phyloP scores from a whole-genome alignment of 2,888 invertebrate species.

The Torymus aiolomorphi region DNA sequence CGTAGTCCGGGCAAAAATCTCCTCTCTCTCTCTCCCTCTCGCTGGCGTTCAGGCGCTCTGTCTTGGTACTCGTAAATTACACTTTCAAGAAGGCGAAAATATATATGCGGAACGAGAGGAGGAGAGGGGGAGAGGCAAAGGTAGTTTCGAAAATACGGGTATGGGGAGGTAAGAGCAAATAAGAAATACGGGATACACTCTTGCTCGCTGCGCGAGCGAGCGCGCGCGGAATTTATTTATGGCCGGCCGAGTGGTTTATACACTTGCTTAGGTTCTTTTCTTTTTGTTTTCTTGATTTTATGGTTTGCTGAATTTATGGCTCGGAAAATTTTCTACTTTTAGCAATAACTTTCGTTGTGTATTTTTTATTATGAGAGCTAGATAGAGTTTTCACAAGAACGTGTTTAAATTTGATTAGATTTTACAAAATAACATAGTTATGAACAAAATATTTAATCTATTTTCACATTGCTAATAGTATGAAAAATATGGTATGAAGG shows the following conservation, averaged over 20 bases:
- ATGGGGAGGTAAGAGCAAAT: constrained; percentile 54
- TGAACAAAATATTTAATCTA: too few species aligned
- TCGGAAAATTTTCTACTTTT: too few species aligned
- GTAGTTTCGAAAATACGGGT: constrained; percentile 51
- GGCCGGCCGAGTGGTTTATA: constrained; percentile 19
- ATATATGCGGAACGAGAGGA: constrained; percentile 24
- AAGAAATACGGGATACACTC: constrained; percentile 53
- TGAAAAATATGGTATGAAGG: too few species aligned
- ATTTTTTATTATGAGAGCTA: too few species aligned
- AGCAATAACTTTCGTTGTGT: too few species aligned
- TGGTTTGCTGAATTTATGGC: not conserved
- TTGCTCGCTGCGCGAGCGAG: not conserved
- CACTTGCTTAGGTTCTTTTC: constrained; percentile 20
- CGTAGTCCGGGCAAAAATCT: constrained; percentile 30
- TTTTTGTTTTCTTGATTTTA: not conserved
- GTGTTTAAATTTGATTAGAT: too few species aligned
- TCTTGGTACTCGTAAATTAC: constrained; percentile 50
- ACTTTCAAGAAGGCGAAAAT: constrained; percentile 49
- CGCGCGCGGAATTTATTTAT: constrained; percentile 55
- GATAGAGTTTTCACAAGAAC: too few species aligned
- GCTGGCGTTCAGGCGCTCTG: not conserved
- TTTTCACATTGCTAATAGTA: too few species aligned
- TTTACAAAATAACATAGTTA: too few species aligned
- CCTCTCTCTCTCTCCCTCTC: not conserved
- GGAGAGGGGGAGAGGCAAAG: too few species aligned